Base-by-base conservation (phyloP, 2,888 invertebrate genomes). In the Trachelus tabidus region DNA sequence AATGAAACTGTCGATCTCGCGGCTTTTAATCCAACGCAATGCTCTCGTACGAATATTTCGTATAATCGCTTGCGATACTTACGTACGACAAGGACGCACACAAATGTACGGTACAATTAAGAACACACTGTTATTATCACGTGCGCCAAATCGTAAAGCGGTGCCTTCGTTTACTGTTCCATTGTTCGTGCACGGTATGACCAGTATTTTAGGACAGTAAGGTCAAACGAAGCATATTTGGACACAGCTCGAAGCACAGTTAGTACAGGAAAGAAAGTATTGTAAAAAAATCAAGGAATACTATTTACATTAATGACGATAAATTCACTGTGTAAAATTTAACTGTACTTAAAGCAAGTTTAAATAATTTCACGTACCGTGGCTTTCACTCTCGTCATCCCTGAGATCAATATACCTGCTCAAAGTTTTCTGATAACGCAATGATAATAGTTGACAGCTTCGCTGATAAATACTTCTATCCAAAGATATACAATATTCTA, bases 221-320 rank as follows among this genome's bases (percentile, higher is more conserved):
- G 71, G 34, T 71, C 34, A 34, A 71, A 31, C 33, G 15, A 6
- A 71, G 71, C 71, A 71, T 34, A 71, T 71, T 71, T 71, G 33
- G 71, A 71, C 71, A 71, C 71, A 71, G 71, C 71, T 34, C 71
- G 34, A 23, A 34, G 34, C 33, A 71, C 71, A 71, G 71, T 31
- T 34, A 31, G 71, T 31, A 12, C 71, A 34, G 33, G 71, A 34
- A 34, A 71, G 71, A 34, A 31, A 71, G 71, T 33, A 71, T 56
- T 56, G 23, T 56, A 56, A 56, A 56, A 56, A 56, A 56, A 56
- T 56, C 2, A 23, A 23, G 23, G 56, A 56, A 56, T 56, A 56
- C 23, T 23, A 56, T 56, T 56, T 23, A 23, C 56, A 56, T 56
- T 23, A 56, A 56, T 2, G 23, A 56, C 6, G 56, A 56, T 56